Percentiles rank a stretch among this genome's conserved stretches.
These are phyloP conservation scores for Heliconius hewitsoni DNA, from an alignment of 1,140 invertebrate genomes.

Conservation along the genomic window DNA sequence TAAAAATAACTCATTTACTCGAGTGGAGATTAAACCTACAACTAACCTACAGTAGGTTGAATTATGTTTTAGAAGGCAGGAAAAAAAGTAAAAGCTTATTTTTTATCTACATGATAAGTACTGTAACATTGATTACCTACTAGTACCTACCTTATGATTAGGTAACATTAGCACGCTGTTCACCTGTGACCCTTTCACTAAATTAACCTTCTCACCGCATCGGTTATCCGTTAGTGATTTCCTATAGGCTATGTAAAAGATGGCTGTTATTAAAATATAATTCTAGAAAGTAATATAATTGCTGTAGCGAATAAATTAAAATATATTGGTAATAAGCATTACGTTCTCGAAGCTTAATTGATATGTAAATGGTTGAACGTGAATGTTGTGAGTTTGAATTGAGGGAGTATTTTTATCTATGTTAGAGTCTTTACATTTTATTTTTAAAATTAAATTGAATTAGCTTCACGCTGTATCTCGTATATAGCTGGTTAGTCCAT, in stretches of 20 bases:
- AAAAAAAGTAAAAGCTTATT: neutral
- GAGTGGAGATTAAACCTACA: too few relatives aligned
- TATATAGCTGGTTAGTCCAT: too few relatives aligned
- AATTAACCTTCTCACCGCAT: neutral
- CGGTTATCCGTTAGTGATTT: neutral
- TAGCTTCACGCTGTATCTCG: too few relatives aligned
- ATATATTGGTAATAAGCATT: neutral
- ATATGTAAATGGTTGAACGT: neutral
- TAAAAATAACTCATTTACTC: too few relatives aligned
- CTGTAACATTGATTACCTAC: neutral
- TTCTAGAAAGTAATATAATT: conserved; percentile 21
- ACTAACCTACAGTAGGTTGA: neutral
- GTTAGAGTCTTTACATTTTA: too few relatives aligned
- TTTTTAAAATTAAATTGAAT: too few relatives aligned
- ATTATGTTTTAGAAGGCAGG: neutral
- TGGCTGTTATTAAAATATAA: conserved; percentile 16
- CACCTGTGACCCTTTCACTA: conserved; percentile 5
- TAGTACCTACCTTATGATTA: neutral
- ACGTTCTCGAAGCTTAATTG: neutral
- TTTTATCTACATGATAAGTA: neutral
- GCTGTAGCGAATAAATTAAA: conserved; percentile 24
- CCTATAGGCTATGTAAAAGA: neutral
- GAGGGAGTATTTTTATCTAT: neutral
- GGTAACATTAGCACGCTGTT: conserved; percentile 5
- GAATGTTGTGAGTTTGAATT: neutral